These are phyloP conservation scores for Phyllotreta striolata DNA, from an alignment of 2,888 invertebrate species.

Conservation along the genomic window DNA sequence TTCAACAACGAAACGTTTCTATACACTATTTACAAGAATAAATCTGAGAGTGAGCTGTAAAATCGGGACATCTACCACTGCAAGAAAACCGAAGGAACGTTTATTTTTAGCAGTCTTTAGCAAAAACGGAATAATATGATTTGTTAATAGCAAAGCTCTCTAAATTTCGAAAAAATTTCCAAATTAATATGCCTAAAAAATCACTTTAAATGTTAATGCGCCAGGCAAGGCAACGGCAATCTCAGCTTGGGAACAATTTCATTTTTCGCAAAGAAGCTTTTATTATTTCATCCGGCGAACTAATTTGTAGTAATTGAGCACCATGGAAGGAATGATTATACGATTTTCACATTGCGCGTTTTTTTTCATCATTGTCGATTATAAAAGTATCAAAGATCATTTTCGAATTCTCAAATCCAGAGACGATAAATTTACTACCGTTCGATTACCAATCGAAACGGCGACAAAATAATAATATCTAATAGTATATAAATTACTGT, in stretches of 20 bases:
- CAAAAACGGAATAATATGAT: background rate
- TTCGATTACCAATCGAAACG: background rate
- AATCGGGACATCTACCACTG: constrained; percentile 16
- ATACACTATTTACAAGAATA: constrained; percentile 45
- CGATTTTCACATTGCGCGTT: constrained; percentile 19
- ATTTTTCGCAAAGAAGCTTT: constrained; percentile 43
- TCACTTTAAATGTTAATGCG: constrained; percentile 30
- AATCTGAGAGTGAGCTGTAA: constrained; percentile 43
- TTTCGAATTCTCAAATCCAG: constrained; percentile 9
- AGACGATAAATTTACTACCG: background rate
- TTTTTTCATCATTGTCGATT: constrained; percentile 37
- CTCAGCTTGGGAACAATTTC: constrained; percentile 50
- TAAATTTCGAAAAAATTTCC: background rate
- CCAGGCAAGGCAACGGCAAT: constrained; percentile 51
- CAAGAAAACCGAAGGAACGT: constrained; percentile 17
- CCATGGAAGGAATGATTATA: constrained; percentile 73
- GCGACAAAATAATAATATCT: background rate
- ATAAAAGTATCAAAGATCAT: constrained; percentile 10
- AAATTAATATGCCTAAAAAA: too few relatives aligned
- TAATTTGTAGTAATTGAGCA: constrained; percentile 66
- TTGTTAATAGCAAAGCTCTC: constrained; percentile 2
- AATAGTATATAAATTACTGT: too few relatives aligned
- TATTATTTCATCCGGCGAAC: constrained; percentile 40
- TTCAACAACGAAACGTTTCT: constrained; percentile 44
- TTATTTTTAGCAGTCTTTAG: background rate